Base-by-base conservation (phyloP, 2,797 vertebrate species). In the Coranthus polyacanthus region DNA sequence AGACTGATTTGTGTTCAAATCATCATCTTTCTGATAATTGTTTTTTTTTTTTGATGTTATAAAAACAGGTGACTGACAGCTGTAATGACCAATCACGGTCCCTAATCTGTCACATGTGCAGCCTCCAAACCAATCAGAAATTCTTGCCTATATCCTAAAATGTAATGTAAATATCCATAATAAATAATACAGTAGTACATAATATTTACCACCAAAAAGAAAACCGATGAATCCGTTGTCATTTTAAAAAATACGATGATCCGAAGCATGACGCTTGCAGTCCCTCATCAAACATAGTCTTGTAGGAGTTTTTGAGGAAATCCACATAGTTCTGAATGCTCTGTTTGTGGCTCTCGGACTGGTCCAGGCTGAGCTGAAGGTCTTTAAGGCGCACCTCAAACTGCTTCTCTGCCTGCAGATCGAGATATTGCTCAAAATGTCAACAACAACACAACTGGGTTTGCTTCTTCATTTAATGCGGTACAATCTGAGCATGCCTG, bases 241-340 rank as follows among this genome's bases (percentile, higher is more conserved):
- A 92, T 74, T 91, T 92, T 12, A 86, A 62, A 72, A 89, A 90
- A 77, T 78, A 81, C 0, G 90, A 84, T 0, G 91, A 82, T 32
- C 79, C 81, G 58, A 85, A 86, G 24, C 21, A 52, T 2, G 89
- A 63, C 3, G 71, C 43, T 36, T 83, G 80, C 21, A 82, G 47
- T 50, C 81, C 89, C 53, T 92, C 95, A 24, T 94, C 94, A 82
- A 97, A 97, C 90, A 96, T 95, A 0, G 92, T 89, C 58, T 91
- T 49, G 16, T 96, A 98, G 2, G 95, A 93, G 41, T 92, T 93
- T 92, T 96, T 96, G 46, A 98, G 93, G 88, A 98, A 96, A 26
- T 94, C 93, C 0, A 97, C 83, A 0, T 97, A 96, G 87, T 95
- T 96, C 89, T 94, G 95, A 54, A 97, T 95, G 83, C 94, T 96